Evolutionary conservation across 2,888 invertebrate species (phyloP).

Genomic region (Sesia bembeciformis): DNA sequence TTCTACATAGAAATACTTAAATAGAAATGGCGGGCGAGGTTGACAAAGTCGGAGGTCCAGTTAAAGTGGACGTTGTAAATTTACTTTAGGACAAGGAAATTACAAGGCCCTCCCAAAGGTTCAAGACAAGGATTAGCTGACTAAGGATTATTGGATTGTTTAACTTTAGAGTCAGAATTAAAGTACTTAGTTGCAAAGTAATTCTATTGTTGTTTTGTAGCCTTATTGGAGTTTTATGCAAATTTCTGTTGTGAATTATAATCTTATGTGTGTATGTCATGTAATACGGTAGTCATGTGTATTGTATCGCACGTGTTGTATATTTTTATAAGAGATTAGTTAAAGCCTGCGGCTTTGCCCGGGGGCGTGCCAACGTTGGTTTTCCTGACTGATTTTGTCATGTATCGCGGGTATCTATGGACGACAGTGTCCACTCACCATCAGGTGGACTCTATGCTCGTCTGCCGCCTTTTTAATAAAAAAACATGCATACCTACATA

Average conservation of each 20-base stretch:
- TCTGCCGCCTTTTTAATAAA: no score
- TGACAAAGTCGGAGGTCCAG: conserved; percentile 18
- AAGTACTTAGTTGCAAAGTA: background rate
- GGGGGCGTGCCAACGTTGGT: no score
- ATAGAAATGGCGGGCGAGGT: background rate
- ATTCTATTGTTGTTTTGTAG: conserved; percentile 2
- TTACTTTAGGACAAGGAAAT: conserved; percentile 18
- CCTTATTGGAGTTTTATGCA: conserved; percentile 3
- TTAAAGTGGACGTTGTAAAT: conserved; percentile 27
- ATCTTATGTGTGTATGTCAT: no score
- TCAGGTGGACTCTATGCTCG: no score
- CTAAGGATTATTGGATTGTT: conserved; percentile 41
- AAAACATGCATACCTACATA: no score
- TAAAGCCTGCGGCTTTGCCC: no score
- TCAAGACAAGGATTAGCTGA: conserved; percentile 29
- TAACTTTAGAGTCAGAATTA: conserved; percentile 14
- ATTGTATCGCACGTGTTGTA: no score
- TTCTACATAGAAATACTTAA: background rate
- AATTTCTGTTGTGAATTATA: background rate
- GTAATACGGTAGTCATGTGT: no score
- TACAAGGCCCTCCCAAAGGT: conserved; percentile 24
- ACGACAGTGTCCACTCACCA: no score
- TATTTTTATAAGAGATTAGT: no score
- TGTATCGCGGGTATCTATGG: no score
- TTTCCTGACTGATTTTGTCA: no score